Percentiles rank a stretch among this genome's conserved stretches.
phyloP scores from a whole-genome alignment of 1,140 invertebrate genomes.

The Eupristina koningsbergeri region DNA sequence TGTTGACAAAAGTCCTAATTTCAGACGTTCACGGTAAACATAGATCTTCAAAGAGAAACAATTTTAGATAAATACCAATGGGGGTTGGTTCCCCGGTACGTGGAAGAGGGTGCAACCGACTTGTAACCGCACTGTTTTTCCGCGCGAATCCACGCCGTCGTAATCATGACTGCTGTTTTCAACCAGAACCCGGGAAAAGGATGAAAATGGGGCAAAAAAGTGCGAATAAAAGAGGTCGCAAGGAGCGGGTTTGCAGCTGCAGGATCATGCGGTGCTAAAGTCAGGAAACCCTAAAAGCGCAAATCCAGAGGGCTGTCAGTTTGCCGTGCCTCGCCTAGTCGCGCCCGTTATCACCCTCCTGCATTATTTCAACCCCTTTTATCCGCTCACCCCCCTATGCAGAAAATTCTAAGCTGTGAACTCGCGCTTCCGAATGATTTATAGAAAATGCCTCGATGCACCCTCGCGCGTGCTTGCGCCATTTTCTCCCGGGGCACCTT shows the following conservation, averaged over 20 bases:
- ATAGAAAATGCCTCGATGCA: slow-evolving; percentile 30
- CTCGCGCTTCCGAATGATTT: slow-evolving; percentile 31
- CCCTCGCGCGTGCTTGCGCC: slow-evolving; percentile 9
- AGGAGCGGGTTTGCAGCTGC: too few species aligned
- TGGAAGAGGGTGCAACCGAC: background rate
- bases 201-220: background rate
- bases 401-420: background rate
- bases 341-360: slow-evolving; percentile 24
- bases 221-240: background rate
- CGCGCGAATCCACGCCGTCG: background rate
- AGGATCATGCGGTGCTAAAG: background rate
- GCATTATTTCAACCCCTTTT: slow-evolving; percentile 40
- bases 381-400: background rate
- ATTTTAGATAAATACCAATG: background rate
- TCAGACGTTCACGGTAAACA: too few species aligned
- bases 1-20: too few species aligned
- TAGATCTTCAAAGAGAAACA: too few species aligned
- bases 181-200: background rate
- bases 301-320: slow-evolving; percentile 24
- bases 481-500: background rate
- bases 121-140: background rate
- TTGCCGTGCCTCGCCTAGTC: background rate
- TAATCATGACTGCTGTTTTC: background rate
- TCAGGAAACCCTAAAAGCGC: background rate
- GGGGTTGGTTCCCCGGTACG: background rate